phyloP scores from a whole-genome alignment of 2,888 invertebrate genomes.

The Helleia helle region DNA sequence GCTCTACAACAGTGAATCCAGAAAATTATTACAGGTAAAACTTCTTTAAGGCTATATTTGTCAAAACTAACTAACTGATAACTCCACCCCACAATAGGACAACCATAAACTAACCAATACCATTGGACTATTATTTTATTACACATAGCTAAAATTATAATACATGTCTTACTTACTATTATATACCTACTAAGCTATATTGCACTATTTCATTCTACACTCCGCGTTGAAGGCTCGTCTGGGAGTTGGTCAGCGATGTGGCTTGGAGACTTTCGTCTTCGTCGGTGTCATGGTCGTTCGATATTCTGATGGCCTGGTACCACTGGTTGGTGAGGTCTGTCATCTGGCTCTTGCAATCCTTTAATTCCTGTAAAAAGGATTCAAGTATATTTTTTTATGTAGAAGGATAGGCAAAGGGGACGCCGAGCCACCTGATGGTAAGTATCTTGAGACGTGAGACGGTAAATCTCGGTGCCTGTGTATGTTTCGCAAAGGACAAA shows the following conservation, averaged over 20 bases:
- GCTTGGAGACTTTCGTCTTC: constrained; percentile 72
- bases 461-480: too few relatives aligned
- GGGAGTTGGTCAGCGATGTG: constrained; percentile 54
- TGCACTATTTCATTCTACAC: constrained; percentile 30
- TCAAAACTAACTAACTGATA: too few relatives aligned
- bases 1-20: too few relatives aligned
- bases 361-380: constrained; percentile 81
- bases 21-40: too few relatives aligned
- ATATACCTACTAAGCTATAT: constrained; percentile 11
- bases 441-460: too few relatives aligned
- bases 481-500: too few relatives aligned
- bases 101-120: too few relatives aligned
- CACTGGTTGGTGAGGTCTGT: constrained; percentile 96
- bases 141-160: neutral
- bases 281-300: constrained; percentile 89
- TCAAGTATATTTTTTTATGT: neutral
- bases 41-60: too few relatives aligned
- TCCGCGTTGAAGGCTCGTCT: constrained; percentile 51
- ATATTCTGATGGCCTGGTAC: constrained; percentile 95
- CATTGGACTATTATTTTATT: neutral
- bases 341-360: constrained; percentile 97
- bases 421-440: too few relatives aligned
- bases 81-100: too few relatives aligned
- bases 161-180: neutral
- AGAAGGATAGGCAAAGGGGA: too few relatives aligned